These are phyloP conservation scores for Fulica atra DNA, from an alignment of 2,113 vertebrate genomes.

Conservation along the genomic window DNA sequence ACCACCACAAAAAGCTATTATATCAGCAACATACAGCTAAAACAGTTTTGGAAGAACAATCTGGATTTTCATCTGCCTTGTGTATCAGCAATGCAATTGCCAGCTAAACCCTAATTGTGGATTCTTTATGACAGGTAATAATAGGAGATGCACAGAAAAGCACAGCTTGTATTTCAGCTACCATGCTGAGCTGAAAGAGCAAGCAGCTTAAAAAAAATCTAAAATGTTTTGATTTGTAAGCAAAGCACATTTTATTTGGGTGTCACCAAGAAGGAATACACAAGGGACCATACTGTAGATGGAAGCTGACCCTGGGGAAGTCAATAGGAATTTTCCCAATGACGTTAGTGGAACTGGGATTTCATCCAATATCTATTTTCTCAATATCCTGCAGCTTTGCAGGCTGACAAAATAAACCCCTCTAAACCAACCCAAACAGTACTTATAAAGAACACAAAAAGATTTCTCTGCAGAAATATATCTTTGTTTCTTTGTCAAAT, in stretches of 20 bases:
- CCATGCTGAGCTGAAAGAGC: slow-evolving; percentile 1
- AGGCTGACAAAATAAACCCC: neutral
- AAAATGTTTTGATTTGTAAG: slow-evolving; percentile 5
- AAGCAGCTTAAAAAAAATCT: neutral
- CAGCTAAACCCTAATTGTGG: slow-evolving; percentile 38
- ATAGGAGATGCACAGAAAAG: slow-evolving; percentile 24
- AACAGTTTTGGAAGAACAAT: neutral
- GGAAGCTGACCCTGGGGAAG: neutral
- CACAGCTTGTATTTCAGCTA: slow-evolving; percentile 35
- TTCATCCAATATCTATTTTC: neutral
- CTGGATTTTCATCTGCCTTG: neutral
- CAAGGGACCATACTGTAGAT: neutral
- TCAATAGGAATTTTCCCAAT: slow-evolving; percentile 5
- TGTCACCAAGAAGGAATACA: neutral
- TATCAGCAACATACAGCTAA: neutral
- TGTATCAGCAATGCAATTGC: neutral
- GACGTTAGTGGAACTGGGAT: neutral
- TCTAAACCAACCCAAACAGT: neutral
- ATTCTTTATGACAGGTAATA: slow-evolving; percentile 65
- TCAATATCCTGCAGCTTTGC: neutral
- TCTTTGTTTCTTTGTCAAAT: neutral
- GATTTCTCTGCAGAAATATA: neutral
- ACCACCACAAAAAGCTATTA: neutral
- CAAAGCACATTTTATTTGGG: slow-evolving; percentile 40
- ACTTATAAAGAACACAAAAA: neutral